phyloP scores from a whole-genome alignment of 2,113 vertebrate genomes.

The Cololabis saira region DNA sequence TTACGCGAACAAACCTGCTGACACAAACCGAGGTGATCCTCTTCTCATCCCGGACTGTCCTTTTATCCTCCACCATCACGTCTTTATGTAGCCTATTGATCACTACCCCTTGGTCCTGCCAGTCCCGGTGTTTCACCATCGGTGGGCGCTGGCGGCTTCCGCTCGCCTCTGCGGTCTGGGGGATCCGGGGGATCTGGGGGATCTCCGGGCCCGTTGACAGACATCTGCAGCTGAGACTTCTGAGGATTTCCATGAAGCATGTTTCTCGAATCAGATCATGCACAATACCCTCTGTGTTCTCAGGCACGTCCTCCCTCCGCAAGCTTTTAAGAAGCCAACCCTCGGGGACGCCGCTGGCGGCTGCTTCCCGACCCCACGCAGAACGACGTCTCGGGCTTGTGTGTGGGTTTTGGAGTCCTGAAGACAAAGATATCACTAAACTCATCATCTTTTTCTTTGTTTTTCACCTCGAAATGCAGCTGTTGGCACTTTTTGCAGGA shows the following conservation, averaged over 20 bases:
- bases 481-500: too few relatives aligned
- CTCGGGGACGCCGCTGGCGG: slow-evolving; percentile 29
- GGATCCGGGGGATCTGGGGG: not conserved
- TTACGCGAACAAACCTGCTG: too few relatives aligned
- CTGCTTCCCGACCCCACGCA: slow-evolving; percentile 7
- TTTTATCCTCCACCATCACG: too few relatives aligned
- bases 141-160: slow-evolving; percentile 20
- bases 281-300: slow-evolving; percentile 29
- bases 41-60: too few relatives aligned
- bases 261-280: slow-evolving; percentile 14
- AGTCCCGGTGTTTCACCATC: slow-evolving; percentile 4
- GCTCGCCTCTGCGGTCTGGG: not conserved
- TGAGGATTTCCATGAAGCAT: slow-evolving; percentile 14
- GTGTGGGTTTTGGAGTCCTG: not conserved
- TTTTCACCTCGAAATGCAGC: too few relatives aligned
- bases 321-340: slow-evolving; percentile 32
- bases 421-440: not conserved
- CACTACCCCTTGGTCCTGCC: too few relatives aligned
- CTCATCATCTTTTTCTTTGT: too few relatives aligned
- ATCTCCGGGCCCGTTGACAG: slow-evolving; percentile 5
- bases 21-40: too few relatives aligned
- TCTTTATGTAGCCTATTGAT: too few relatives aligned
- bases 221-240: slow-evolving; percentile 35
- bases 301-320: slow-evolving; percentile 12
- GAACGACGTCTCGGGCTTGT: not conserved